phyloP scores from a whole-genome alignment of 2,888 invertebrate species.

The Yponomeuta plumbellus region DNA sequence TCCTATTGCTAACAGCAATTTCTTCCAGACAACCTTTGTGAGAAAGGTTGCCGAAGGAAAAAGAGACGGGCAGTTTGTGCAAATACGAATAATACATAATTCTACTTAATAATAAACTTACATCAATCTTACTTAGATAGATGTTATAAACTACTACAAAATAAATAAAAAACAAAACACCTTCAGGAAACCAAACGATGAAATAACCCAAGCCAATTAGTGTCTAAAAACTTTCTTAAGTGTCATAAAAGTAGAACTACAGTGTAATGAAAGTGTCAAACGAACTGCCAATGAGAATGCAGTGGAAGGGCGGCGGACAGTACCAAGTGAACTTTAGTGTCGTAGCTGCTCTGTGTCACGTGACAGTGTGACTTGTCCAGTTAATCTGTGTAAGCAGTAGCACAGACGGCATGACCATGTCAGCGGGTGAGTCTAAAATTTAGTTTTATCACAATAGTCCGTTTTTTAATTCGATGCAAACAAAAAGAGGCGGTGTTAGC shows the following conservation, averaged over 20 bases:
- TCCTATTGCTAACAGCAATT: too few relatives aligned
- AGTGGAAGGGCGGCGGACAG: constrained; percentile 8
- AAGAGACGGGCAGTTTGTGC: too few relatives aligned
- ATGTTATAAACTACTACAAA: too few relatives aligned
- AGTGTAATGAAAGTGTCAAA: neutral
- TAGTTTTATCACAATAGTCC: too few relatives aligned
- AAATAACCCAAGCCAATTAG: neutral
- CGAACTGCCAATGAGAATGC: neutral
- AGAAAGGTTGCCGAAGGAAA: too few relatives aligned
- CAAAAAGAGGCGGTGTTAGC: too few relatives aligned
- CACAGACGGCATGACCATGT: neutral
- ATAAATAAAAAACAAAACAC: too few relatives aligned
- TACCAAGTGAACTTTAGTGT: neutral
- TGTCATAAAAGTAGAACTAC: neutral
- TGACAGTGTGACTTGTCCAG: neutral
- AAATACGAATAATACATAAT: too few relatives aligned
- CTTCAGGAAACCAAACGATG: neutral
- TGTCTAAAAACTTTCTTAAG: neutral
- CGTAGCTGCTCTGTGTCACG: neutral
- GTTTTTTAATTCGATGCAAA: too few relatives aligned
- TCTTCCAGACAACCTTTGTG: too few relatives aligned
- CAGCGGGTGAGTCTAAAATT: neutral
- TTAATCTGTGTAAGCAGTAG: neutral
- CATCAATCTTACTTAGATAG: too few relatives aligned
- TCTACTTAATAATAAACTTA: too few relatives aligned